Evolutionary conservation across 2,888 invertebrate genomes (phyloP), one percentile per base, ranked within the genome.

Genomic region (Ecdyonurus torrentis): DNA sequence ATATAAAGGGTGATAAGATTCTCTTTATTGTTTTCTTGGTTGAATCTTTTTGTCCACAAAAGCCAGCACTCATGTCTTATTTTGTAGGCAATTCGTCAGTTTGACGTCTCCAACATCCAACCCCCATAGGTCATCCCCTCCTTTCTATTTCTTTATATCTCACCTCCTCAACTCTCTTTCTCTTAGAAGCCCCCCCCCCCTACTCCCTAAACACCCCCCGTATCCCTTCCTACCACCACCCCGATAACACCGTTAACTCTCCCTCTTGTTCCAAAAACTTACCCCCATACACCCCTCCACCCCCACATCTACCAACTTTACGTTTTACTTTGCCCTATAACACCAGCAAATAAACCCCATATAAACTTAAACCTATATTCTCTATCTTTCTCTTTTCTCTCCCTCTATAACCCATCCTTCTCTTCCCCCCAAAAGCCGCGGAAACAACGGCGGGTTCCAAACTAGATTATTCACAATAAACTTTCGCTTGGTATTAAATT

Each of bases 381-480:
- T 66, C 67, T 64, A 67, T 67, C 24, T 63, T 60, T 62, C 64
- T 55, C 65, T 66, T 64, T 52, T 64, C 53, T 59, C 63, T 53
- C 61, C 59, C 59, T 64, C 64, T 60, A n/a, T n/a, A n/a, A n/a
- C n/a, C n/a, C 58, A 62, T 61, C n/a, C 37, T 24, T 59, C 59
- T 20, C 18, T 52, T 37, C 53, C 25, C 37, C 23, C 19, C 58
- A 58, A 53, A 63, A 62, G 59, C 60, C 59, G 60, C 59, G 58
- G 58, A 60, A 5, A 18, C 50, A 25, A 37, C 37, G 15, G 23
- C 63, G 20, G 60, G n/a, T 24, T 60, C 50, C 71, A 74, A 76
- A 76, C 74, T 72, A 74, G 76, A 76, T 76, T 77, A 77, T 77
- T 75, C 76, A 75, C 76, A 76, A 76, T 77, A 76, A 76, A 76